Evolutionary conservation across 2,113 vertebrate species (phyloP).

Genomic region (Chionis minor): DNA sequence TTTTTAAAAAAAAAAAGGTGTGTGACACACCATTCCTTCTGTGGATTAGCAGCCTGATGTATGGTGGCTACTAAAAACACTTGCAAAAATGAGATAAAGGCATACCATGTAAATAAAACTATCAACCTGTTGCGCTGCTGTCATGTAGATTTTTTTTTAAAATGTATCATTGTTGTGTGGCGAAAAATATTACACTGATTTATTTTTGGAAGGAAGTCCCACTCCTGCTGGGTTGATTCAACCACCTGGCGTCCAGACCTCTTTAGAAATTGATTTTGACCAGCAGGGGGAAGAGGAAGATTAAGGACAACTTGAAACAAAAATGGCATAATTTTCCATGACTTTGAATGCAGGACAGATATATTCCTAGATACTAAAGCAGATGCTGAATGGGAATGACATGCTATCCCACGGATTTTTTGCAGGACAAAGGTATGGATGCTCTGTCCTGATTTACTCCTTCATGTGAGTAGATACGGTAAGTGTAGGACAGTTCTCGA

Average conservation of each 20-base stretch:
- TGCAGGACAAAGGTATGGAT: background rate
- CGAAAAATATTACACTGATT: background rate
- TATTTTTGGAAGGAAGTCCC: background rate
- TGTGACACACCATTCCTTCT: background rate
- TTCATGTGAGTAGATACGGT: background rate
- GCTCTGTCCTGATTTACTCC: background rate
- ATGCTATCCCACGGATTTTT: background rate
- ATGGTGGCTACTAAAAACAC: background rate
- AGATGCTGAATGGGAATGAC: background rate
- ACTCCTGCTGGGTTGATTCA: slow-evolving; percentile 28
- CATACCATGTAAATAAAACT: background rate
- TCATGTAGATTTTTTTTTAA: background rate
- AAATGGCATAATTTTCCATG: background rate
- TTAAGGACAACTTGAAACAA: background rate
- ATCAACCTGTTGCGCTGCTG: background rate
- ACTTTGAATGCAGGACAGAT: background rate
- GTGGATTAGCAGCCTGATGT: background rate
- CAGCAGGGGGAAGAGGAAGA: background rate
- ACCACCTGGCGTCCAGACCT: background rate
- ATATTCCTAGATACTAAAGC: background rate
- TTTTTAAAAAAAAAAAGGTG: background rate
- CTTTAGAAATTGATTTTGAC: slow-evolving; percentile 44
- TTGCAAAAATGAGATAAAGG: background rate
- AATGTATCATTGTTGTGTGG: background rate
- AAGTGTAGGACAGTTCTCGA: background rate